A percentile compares a stretch with the other conserved stretches of the same genome.
phyloP scores from a whole-genome alignment of 2,797 vertebrate genomes.

The Sebastes cheni region DNA sequence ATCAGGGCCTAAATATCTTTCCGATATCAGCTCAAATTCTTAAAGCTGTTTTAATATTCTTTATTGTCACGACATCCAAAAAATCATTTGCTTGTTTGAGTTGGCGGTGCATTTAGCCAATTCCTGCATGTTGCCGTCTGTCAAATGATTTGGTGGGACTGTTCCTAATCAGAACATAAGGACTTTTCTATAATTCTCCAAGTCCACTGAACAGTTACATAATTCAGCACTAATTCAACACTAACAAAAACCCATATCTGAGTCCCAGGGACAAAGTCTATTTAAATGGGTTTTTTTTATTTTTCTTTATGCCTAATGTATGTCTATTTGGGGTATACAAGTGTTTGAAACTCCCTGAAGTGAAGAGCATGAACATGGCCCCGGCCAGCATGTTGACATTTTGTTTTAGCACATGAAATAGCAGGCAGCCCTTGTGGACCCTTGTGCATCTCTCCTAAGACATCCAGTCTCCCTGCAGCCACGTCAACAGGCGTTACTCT shows the following conservation, averaged over 20 bases:
- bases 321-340: conserved; percentile 19
- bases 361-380: conserved; percentile 15
- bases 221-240: conserved; percentile 21
- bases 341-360: conserved; percentile 5
- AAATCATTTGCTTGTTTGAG: not conserved
- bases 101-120: not conserved
- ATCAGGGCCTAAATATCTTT: not conserved
- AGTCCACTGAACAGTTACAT: conserved; percentile 11
- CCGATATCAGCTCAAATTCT: not conserved
- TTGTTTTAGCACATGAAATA: conserved; percentile 48
- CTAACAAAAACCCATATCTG: conserved; percentile 5
- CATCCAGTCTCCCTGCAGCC: conserved; percentile 46
- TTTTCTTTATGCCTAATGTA: not conserved
- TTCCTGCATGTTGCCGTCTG: conserved; percentile 22
- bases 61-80: not conserved
- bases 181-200: conserved; percentile 40
- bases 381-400: conserved; percentile 55
- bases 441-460: conserved; percentile 20
- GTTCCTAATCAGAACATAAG: conserved; percentile 38
- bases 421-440: conserved; percentile 19
- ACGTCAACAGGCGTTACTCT: conserved; percentile 64
- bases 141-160: conserved; percentile 20
- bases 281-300: conserved; percentile 2
- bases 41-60: not conserved
- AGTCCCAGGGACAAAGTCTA: not conserved